A percentile compares a stretch with the other conserved stretches of the same genome.
phyloP scores from a whole-genome alignment of 1,140 invertebrate species.

The Drosophila lacteicornis region DNA sequence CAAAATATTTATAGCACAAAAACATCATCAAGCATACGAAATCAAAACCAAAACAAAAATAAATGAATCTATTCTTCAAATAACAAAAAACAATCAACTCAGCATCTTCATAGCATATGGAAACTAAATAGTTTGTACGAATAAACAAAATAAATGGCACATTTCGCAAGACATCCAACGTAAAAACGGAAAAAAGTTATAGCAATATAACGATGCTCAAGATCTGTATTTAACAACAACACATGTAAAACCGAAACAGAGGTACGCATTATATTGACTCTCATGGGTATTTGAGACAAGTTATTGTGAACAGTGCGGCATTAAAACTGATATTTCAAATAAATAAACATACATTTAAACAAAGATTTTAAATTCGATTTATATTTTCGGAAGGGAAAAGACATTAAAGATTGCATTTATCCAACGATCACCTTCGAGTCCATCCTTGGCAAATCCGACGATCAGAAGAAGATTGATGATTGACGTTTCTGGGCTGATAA shows the following conservation, averaged over 20 bases:
- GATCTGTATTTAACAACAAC: conserved; percentile 52
- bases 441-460: too few species aligned
- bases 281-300: conserved; percentile 35
- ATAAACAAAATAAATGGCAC: conserved; percentile 14
- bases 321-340: conserved; percentile 61
- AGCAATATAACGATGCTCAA: conserved; percentile 56
- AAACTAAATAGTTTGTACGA: conserved; percentile 27
- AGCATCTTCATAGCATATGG: conserved; percentile 28
- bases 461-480: too few species aligned
- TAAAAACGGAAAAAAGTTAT: conserved; percentile 24
- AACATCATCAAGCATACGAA: conserved; percentile 47
- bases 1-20: conserved; percentile 39
- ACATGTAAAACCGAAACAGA: conserved; percentile 22
- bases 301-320: conserved; percentile 30
- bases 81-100: conserved; percentile 24
- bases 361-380: background rate
- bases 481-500: too few species aligned
- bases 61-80: conserved; percentile 14
- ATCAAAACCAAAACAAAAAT: conserved; percentile 34
- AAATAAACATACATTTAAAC: conserved; percentile 65
- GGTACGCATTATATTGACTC: conserved; percentile 36
- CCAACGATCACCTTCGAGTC: too few species aligned
- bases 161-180: conserved; percentile 23
- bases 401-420: too few species aligned
- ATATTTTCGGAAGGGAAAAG: background rate